phyloP scores from a whole-genome alignment of 2,888 invertebrate species.

The Andrena bicolor region DNA sequence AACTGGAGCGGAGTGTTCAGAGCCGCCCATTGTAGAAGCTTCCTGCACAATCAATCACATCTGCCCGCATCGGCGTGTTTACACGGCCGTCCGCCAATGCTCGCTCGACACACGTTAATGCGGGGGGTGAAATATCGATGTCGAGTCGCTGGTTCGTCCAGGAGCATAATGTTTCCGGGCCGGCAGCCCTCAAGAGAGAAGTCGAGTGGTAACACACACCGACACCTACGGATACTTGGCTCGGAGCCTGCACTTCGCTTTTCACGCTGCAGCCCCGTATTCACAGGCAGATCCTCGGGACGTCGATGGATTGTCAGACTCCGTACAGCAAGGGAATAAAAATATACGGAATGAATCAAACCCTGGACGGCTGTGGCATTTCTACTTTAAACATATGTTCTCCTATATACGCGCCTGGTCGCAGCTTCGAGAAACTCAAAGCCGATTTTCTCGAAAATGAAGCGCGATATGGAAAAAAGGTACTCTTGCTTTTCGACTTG shows the following conservation, averaged over 20 bases:
- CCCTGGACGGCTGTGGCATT: not conserved
- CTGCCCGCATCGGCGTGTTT: not conserved
- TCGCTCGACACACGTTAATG: not conserved
- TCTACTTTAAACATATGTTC: no score
- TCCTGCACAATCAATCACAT: constrained; percentile 1
- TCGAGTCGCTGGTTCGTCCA: not conserved
- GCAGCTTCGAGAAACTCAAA: no score
- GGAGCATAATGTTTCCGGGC: not conserved
- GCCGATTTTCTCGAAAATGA: no score
- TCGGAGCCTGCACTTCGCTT: constrained; percentile 31
- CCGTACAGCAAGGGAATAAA: constrained; percentile 10
- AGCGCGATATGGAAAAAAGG: no score
- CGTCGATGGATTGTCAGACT: constrained; percentile 14
- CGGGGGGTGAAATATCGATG: constrained; percentile 2
- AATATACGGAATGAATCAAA: not conserved
- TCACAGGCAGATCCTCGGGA: not conserved
- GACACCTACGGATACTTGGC: constrained; percentile 20
- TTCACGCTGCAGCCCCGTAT: not conserved
- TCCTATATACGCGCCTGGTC: no score
- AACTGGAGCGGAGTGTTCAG: not conserved
- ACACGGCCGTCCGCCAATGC: not conserved
- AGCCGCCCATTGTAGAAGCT: not conserved
- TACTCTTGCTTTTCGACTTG: no score
- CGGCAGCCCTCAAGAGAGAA: not conserved
- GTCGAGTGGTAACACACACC: not conserved